These are phyloP conservation scores for Odontophorus gujanensis DNA, from an alignment of 2,113 vertebrate genomes.

Conservation along the genomic window DNA sequence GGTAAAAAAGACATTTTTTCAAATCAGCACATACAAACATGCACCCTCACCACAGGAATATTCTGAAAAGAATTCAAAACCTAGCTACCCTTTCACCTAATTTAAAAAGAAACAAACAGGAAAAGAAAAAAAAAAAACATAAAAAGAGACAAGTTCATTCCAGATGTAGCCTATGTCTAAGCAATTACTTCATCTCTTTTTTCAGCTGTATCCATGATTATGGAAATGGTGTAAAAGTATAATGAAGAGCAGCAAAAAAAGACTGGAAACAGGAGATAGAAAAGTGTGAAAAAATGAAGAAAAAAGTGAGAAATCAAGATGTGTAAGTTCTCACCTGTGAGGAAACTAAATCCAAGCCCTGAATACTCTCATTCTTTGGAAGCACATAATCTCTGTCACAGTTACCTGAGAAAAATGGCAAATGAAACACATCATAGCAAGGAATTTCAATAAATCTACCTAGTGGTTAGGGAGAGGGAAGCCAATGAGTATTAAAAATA, in stretches of 20 bases:
- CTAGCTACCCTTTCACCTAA: not conserved
- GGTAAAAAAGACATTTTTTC: not conserved
- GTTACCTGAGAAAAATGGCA: not conserved
- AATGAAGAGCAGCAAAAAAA: not conserved
- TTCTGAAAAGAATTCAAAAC: not conserved
- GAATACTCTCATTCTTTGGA: not conserved
- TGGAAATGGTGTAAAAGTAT: not conserved
- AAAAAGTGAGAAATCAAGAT: not conserved
- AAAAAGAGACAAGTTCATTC: not conserved
- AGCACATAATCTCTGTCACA: not conserved
- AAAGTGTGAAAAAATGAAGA: not conserved
- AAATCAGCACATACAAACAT: not conserved
- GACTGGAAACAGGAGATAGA: not conserved
- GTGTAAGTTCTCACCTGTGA: not conserved
- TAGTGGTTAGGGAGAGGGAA: not conserved
- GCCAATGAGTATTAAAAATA: not conserved
- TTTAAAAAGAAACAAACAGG: not conserved
- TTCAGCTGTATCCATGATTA: not conserved
- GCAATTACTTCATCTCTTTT: not conserved
- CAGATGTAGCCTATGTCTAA: not conserved
- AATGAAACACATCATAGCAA: not conserved
- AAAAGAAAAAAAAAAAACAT: not conserved
- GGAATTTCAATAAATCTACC: not conserved
- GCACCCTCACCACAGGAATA: rapidly evolving
- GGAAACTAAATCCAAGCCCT: not conserved